Base-by-base conservation (phyloP, 2,888 invertebrate genomes). In the Sphaerophoria taeniata region DNA sequence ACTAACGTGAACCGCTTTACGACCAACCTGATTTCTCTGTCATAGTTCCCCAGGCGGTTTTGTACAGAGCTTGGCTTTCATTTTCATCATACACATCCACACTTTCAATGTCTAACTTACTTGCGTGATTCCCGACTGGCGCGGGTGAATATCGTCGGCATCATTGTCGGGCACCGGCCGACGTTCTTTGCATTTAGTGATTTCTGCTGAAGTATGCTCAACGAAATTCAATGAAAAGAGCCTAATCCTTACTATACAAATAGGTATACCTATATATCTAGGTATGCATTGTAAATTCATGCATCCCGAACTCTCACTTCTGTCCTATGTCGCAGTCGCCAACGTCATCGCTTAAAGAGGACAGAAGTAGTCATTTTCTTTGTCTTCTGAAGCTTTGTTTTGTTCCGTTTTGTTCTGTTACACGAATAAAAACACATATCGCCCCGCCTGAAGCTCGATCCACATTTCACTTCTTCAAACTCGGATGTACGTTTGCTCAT, bases 191-290 rank as follows among this genome's bases (percentile, higher is more conserved):
- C 47, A 33, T 24, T 24, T 24, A 24, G 24, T 24, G 24, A 24
- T 24, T 24, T 24, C 24, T 24, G 24, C 24, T 24, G 24, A 24
- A 24, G 24, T 24, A 24, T 24, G 24, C 24, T 24, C 12, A 51
- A 53, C 58, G 72, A 56, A 67, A 55, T 73, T 73, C 61, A 61
- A 77, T 55, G 47, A 78, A 78, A 74, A 47, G 36, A 36, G 47
- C 39, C 74, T 56, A 65, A 77, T 70, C 51, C 31, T 43, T 16
- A 70, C 72, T 56, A 51, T 75, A 58, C 9, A 11, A 12, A 11
- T 43, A 12, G 9, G 9, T 43, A 12, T 43, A 43, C 7, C 49
- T 16, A 0, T 49, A 39, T 58, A 39, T 58, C 24, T 24, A 24
- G 24, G 24, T 24, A 24, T 43, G 43, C 43, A 43, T 43, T 43